phyloP scores from a whole-genome alignment of 1,140 invertebrate genomes.

The Geopemphigus sp. region DNA sequence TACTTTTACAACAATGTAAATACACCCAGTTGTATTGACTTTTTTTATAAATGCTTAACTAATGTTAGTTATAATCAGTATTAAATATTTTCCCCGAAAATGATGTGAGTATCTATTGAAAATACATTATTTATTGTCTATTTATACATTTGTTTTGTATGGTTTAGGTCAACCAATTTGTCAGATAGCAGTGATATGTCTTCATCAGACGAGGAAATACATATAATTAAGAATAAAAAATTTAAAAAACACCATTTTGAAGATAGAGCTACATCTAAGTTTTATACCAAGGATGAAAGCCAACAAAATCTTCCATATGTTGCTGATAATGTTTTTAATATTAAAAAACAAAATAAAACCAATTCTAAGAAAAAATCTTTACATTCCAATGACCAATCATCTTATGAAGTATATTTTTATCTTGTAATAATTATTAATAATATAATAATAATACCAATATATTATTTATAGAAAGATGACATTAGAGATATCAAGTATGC shows the following conservation, averaged over 20 bases:
- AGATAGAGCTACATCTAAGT: slow-evolving; percentile 32
- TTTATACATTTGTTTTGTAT: neutral
- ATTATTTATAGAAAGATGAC: neutral
- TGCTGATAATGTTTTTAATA: slow-evolving; percentile 20
- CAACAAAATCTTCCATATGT: slow-evolving; percentile 38
- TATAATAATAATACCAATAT: neutral
- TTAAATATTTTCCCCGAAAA: no score
- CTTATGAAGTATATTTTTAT: slow-evolving; percentile 3
- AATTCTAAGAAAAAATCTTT: neutral
- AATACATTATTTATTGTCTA: neutral
- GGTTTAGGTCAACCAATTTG: slow-evolving; percentile 15
- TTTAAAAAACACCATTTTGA: neutral
- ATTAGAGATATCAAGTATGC: neutral
- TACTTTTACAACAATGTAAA: no score
- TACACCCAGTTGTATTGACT: no score
- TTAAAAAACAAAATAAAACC: slow-evolving; percentile 10
- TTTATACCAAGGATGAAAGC: slow-evolving; percentile 32
- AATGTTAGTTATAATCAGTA: no score
- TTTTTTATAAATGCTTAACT: no score
- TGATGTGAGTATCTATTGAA: neutral
- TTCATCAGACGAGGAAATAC: neutral
- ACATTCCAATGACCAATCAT: slow-evolving; percentile 1
- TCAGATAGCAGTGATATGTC: slow-evolving; percentile 14
- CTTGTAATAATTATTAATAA: neutral
- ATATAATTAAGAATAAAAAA: neutral